Evolutionary conservation across 1,140 invertebrate genomes (phyloP), one percentile per base, ranked within the genome.

Genomic region (Bombyx mandarina): DNA sequence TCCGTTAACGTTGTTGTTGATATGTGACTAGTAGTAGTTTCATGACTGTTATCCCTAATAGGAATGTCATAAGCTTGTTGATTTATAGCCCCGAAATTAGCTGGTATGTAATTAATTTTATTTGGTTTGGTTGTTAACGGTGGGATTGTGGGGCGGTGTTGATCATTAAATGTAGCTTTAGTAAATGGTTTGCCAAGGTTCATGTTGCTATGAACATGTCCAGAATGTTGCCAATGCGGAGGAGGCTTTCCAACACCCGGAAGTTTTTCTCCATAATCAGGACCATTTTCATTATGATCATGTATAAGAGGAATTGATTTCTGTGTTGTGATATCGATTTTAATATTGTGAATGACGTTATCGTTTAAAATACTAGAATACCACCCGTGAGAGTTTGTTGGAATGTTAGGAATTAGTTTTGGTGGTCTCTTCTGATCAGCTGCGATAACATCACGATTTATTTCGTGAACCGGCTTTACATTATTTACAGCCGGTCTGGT

Each of bases 41-140:
- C 75, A 52, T 82, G 65, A 46, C 71, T 79, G 57, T 82, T 77
- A 60, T 88, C 83, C 73, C 75, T 77, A 7, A 81, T 73, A 26
- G 85, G 84, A 61, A 88, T 88, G 58, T 88, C 75, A 63, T 88
- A 89, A 18, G 78, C 79, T 47, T 79, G 82, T 69, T 88, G 88
- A 54, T 73, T 62, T 35, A 73, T 68, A 18, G 54, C 63, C 52
- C 68, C 74, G 46, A 73, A 76, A 53, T 81, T 82, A 44, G 80
- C 73, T 49, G 82, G 81, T 54, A 88, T 71, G 54, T 75, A 81
- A 51, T 73, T 75, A 48, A 62, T 80, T 60, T 77, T 79, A 61
- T 79, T 82, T 6, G 73, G 74, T 57, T 69, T 76, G 9, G 67
- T 67, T 46, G 69, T 79, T 56, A 75, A 57, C 35, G 66, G 60